These are phyloP conservation scores for Enteromius trimaculatus DNA, from an alignment of 2,797 vertebrate species.

Conservation along the genomic window DNA sequence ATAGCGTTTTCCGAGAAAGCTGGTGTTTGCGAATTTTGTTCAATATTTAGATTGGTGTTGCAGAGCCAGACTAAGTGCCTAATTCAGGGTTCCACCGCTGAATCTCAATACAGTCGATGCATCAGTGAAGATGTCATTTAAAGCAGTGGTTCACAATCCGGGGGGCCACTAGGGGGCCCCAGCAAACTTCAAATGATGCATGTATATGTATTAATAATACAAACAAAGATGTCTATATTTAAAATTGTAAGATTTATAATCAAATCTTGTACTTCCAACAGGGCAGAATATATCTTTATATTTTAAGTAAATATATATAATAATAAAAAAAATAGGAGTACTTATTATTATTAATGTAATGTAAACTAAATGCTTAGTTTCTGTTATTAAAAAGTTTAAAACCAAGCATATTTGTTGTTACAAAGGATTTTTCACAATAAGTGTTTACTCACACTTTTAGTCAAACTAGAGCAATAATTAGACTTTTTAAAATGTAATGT, in stretches of 20 bases:
- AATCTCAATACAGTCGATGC: background rate
- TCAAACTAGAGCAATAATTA: background rate
- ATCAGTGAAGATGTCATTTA: background rate
- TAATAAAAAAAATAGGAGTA: background rate
- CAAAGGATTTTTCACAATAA: too few relatives aligned
- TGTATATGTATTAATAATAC: background rate
- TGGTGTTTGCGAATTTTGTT: background rate
- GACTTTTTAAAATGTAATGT: background rate
- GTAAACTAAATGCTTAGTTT: background rate
- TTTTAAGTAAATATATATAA: background rate
- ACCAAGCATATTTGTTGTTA: background rate
- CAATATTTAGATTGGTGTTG: conserved; percentile 13
- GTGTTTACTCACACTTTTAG: background rate
- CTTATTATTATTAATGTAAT: background rate
- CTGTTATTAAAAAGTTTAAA: background rate
- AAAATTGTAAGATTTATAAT: background rate
- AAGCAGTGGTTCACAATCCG: background rate
- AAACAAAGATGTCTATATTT: background rate
- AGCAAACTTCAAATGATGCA: background rate
- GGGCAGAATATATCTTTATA: background rate
- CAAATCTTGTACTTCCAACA: background rate
- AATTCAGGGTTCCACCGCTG: background rate
- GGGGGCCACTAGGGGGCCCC: conserved; percentile 3
- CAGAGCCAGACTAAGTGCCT: conserved; percentile 14
- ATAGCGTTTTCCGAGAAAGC: background rate